Percentiles rank a stretch among this genome's conserved stretches.
Conservation (phyloP, 2,888 invertebrate species). For the Eueremaeus valkanovi region DNA sequence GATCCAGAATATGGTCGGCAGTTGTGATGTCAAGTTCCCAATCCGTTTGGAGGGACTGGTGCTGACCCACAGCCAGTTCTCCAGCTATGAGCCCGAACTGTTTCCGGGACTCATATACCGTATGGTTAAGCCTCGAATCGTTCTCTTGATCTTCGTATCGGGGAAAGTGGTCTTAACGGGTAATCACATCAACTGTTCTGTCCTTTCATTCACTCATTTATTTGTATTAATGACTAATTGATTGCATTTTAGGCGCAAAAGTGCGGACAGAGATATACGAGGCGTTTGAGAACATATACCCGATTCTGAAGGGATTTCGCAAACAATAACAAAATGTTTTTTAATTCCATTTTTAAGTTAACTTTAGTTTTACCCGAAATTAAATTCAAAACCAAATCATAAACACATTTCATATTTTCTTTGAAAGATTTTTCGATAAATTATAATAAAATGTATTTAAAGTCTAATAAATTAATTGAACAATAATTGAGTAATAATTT, state of each 20-base stretch:
- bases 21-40: slow-evolving; percentile 80
- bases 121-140: slow-evolving; percentile 93
- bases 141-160: slow-evolving; percentile 95
- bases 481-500: not conserved
- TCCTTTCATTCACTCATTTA: too few species aligned
- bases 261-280: slow-evolving; percentile 58
- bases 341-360: not conserved
- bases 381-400: too few species aligned
- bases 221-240: slow-evolving; percentile 22
- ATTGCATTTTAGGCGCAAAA: slow-evolving; percentile 55
- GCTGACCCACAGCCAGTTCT: slow-evolving; percentile 74
- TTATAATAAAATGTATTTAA: not conserved
- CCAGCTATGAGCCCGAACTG: slow-evolving; percentile 71
- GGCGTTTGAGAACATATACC: slow-evolving; percentile 59
- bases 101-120: slow-evolving; percentile 98
- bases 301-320: slow-evolving; percentile 57
- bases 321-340: slow-evolving; percentile 49
- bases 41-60: slow-evolving; percentile 74
- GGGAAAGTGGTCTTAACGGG: slow-evolving; percentile 95
- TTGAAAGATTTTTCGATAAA: not conserved
- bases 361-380: not conserved
- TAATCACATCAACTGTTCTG: slow-evolving; percentile 44
- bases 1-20: slow-evolving; percentile 81
- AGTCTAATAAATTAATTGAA: not conserved
- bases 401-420: too few species aligned